A percentile compares a stretch with the other conserved stretches of the same genome.
phyloP scores from a whole-genome alignment of 2,888 invertebrate species.

The Globia sparganii region DNA sequence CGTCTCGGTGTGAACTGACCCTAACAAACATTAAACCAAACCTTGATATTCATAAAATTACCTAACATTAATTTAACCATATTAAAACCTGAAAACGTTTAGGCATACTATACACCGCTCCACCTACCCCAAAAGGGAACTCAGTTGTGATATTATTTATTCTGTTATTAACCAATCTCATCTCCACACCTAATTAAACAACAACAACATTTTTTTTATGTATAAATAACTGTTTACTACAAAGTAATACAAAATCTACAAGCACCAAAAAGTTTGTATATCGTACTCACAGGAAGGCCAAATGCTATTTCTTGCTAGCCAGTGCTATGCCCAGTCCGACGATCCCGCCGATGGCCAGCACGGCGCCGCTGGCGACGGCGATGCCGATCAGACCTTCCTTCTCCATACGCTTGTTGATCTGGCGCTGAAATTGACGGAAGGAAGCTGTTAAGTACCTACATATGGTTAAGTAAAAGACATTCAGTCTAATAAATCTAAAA shows the following conservation, averaged over 20 bases:
- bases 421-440: constrained; percentile 91
- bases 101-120: no score
- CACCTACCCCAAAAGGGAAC: no score
- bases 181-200: constrained; percentile 3
- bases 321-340: constrained; percentile 96
- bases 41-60: constrained; percentile 2
- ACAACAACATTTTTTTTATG: no score
- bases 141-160: background rate
- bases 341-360: constrained; percentile 95
- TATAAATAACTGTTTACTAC: background rate
- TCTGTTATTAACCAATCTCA: constrained; percentile 20
- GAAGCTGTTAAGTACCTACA: background rate
- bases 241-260: background rate
- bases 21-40: background rate
- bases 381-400: constrained; percentile 97
- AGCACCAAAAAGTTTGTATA: constrained; percentile 9
- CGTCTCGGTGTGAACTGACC: no score
- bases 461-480: background rate
- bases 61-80: background rate
- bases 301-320: constrained; percentile 90
- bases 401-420: constrained; percentile 97
- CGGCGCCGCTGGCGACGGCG: constrained; percentile 97
- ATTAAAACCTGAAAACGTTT: background rate
- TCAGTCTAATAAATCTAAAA: background rate
- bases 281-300: constrained; percentile 82